Conservation (phyloP, 2,888 invertebrate species). For the Tipula helvola region DNA sequence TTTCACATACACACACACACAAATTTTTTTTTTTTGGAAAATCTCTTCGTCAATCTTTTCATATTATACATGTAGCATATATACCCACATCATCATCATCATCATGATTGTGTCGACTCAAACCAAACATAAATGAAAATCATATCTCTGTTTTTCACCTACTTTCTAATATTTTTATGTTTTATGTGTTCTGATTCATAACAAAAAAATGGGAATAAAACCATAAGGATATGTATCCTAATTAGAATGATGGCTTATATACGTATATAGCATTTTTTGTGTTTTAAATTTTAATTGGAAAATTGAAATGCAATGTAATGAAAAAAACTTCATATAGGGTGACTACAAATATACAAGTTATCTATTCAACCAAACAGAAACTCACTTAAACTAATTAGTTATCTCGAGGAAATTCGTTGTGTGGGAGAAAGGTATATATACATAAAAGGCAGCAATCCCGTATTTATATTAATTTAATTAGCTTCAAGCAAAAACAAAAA, state of each 20-base stretch:
- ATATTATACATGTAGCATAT: not conserved
- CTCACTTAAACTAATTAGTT: not conserved
- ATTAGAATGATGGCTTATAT: slow-evolving; percentile 8
- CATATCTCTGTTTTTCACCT: slow-evolving; percentile 4
- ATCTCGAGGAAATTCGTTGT: not conserved
- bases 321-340: not conserved
- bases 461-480: slow-evolving; percentile 4
- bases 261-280: not conserved
- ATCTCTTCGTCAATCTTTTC: not conserved
- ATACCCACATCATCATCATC: not conserved
- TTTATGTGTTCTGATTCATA: not conserved
- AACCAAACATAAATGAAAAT: not conserved
- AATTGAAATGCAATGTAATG: slow-evolving; percentile 10
- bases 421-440: not conserved
- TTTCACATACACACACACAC: not conserved
- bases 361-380: not conserved
- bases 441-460: not conserved
- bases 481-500: not conserved
- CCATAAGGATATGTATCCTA: slow-evolving; percentile 9
- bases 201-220: not conserved
- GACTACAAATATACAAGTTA: not conserved
- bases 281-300: not conserved
- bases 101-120: not conserved
- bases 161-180: not conserved
- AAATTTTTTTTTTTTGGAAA: not conserved